These are phyloP conservation scores for Eupleurogrammus muticus DNA, from an alignment of 2,797 vertebrate species.

Conservation along the genomic window DNA sequence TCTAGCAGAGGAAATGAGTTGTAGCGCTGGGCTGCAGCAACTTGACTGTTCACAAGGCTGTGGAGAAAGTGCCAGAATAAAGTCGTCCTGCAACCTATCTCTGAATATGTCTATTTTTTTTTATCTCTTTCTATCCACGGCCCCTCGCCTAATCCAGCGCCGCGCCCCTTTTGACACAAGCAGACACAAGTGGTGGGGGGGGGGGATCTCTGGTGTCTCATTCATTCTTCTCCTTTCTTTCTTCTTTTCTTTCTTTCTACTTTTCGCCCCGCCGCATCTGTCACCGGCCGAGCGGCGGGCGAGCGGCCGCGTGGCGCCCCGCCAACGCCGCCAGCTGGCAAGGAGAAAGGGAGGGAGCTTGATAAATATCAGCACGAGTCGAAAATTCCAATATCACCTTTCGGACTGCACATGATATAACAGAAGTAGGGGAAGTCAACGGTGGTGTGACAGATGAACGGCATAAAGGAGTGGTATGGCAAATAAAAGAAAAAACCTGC, in stretches of 20 bases:
- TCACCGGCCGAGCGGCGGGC: slow-evolving; percentile 65
- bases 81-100: slow-evolving; percentile 60
- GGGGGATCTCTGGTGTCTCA: slow-evolving; percentile 69
- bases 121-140: slow-evolving; percentile 67
- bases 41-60: slow-evolving; percentile 30
- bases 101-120: slow-evolving; percentile 69
- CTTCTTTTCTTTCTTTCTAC: slow-evolving; percentile 40
- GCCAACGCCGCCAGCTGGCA: slow-evolving; percentile 83
- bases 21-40: slow-evolving; percentile 21
- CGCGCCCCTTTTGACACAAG: slow-evolving; percentile 78
- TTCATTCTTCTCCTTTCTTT: slow-evolving; percentile 38
- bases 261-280: slow-evolving; percentile 73
- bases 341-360: slow-evolving; percentile 59
- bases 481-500: not conserved
- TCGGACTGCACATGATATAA: slow-evolving; percentile 39
- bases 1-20: slow-evolving; percentile 57
- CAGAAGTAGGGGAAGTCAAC: slow-evolving; percentile 58
- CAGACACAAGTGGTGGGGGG: too few species aligned
- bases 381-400: slow-evolving; percentile 68
- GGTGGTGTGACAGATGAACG: slow-evolving; percentile 41
- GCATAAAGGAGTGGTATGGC: slow-evolving; percentile 27
- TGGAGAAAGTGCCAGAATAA: slow-evolving; percentile 65
- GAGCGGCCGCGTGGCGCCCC: slow-evolving; percentile 65
- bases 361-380: slow-evolving; percentile 66
- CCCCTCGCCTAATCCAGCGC: slow-evolving; percentile 76